Evolutionary conservation across 2,888 invertebrate species (phyloP), one percentile per base, ranked within the genome.

Genomic region (Andrena marginata): DNA sequence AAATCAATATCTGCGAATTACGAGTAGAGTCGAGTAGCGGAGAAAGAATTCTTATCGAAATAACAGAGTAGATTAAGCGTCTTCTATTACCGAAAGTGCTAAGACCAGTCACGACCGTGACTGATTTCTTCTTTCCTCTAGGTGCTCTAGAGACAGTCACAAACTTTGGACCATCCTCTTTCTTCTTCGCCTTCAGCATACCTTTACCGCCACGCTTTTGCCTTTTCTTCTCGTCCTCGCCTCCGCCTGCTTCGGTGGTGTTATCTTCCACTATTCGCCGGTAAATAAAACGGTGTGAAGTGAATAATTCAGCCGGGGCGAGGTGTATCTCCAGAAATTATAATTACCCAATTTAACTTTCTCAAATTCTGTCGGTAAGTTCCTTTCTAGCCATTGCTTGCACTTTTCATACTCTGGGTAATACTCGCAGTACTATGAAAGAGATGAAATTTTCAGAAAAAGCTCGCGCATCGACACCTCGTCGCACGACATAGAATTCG

Each of bases 181-280:
- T 98, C 95, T 99, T 99, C 94, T 99, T 99, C 10, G 98, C 96
- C 94, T 99, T 99, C 77, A 99, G 96, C 95, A 98, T 97, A 54
- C 99, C 99, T 94, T 99, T 99, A 8, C 99, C 99, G 51, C 99
- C 99, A 64, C 99, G 96, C 94, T 99, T 99, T 93, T 99, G 99
- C 23, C 99, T 95, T 93, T 99, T 99, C 94, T 99, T 99, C 94
- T 99, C 98, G 92, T 98, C 98, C 92, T 98, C 98, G 1, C 96
- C 97, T 77, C 96, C 96, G 89, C 96, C 97, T 85, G 96, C 96
- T 80, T 96, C 96, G 79, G 95, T 96, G 72, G 94, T 94, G 75
- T 93, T 94, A 84, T 94, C 95, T 94, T 95, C 93, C 64, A 90
- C 86, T 87, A 65, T 26, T 75, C 16, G 20, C 16, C 23, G 26